Evolutionary conservation across 2,888 invertebrate species (phyloP), one percentile per base, ranked within the genome.

Genomic region (Alviniconcha strummeri): DNA sequence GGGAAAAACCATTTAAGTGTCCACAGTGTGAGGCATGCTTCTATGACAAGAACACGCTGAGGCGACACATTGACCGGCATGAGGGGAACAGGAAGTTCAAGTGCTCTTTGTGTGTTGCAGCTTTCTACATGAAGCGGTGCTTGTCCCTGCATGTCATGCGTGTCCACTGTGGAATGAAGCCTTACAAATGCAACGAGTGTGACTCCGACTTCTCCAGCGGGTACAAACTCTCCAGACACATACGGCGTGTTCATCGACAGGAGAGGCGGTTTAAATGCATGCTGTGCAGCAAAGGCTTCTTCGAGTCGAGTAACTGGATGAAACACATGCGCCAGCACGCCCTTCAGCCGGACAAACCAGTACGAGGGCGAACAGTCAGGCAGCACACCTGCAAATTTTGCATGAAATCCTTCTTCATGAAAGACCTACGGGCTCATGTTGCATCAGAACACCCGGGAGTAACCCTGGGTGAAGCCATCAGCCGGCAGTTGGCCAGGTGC

Each of bases 1-100:
- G 81, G 17, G 81, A 81, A 13, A 81, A 74, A 81, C 81, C 81
- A 9, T 78, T 64, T 60, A 78, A 78, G 17, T 78, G 78, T 52
- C 36, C 78, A 56, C 64, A 78, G 64, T 78, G 78, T 64, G 78
- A 78, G 5, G 6, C 57, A 9, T 64, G 78, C 52, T 78, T 78
- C 56, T 78, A 56, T 64, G 78, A 78, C 17, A n/a, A 64, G 13
- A 9, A n/a, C 64, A 78, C 78, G 3, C 52, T 78, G 15, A 60
- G 57, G 60, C 57, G 57, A 60, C 78, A 78, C 52, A 64, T 78
- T 17, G 78, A 64, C 13, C 57, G 52, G 4, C 57, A 57, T 17
- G 52, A 64, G 15, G 60, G 64, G 1, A 64, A 19, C 13, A 57
- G 64, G 17, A 78, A 78, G 15, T 81, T 81, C 67, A 75, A 19